These are phyloP conservation scores for Aleiodes testaceus DNA, from an alignment of 2,888 invertebrate genomes.

Conservation along the genomic window DNA sequence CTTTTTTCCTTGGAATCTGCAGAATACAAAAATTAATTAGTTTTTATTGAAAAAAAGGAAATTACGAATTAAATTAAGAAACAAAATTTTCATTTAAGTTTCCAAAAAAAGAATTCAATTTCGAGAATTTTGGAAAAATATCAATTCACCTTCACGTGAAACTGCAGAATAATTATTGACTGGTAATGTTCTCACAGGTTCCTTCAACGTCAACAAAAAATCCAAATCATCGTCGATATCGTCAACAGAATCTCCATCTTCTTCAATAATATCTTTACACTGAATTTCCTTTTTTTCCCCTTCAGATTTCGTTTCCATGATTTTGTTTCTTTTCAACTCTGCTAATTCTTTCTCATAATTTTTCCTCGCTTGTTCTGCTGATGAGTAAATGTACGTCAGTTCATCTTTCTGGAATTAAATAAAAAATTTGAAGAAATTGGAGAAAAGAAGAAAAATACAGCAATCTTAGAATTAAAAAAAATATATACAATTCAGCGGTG, in stretches of 20 bases:
- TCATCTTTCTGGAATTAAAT: slow-evolving; percentile 59
- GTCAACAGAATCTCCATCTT: slow-evolving; percentile 13
- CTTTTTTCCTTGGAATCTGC: slow-evolving; percentile 50
- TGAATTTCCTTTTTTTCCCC: slow-evolving; percentile 33
- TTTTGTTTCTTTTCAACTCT: slow-evolving; percentile 3
- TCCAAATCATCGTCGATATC: slow-evolving; percentile 63
- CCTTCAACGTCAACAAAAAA: slow-evolving; percentile 62
- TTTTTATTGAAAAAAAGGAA: not conserved
- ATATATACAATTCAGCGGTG: not conserved
- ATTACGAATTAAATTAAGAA: slow-evolving; percentile 1
- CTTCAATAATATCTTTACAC: not conserved
- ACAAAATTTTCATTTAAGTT: slow-evolving; percentile 28
- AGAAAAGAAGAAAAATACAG: no score
- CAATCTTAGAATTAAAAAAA: no score
- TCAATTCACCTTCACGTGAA: slow-evolving; percentile 42
- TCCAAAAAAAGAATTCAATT: not conserved
- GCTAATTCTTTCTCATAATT: slow-evolving; percentile 41
- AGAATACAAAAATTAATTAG: slow-evolving; percentile 40
- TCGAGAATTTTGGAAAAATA: slow-evolving; percentile 14
- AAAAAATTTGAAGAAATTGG: no score
- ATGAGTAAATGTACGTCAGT: slow-evolving; percentile 56
- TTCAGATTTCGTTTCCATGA: slow-evolving; percentile 40
- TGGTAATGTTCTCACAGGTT: slow-evolving; percentile 53
- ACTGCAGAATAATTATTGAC: slow-evolving; percentile 27
- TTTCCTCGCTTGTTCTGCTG: slow-evolving; percentile 52